These are phyloP conservation scores for Vesta saturnalis DNA, from an alignment of 2,888 invertebrate species.

Conservation along the genomic window DNA sequence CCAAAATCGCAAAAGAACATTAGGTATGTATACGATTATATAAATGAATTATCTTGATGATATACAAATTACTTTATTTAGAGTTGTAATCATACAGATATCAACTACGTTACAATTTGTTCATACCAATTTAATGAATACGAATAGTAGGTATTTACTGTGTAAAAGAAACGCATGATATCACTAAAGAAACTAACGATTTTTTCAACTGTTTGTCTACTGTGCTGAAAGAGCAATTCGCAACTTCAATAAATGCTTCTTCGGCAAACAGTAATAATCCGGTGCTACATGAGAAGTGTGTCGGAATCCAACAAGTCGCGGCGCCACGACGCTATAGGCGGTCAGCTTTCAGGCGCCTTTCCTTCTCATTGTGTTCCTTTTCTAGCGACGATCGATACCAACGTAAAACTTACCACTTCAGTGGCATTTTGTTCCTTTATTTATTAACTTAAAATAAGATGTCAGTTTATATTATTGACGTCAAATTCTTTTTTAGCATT, in stretches of 20 bases:
- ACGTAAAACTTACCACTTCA: slow-evolving; percentile 51
- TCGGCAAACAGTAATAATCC: slow-evolving; percentile 59
- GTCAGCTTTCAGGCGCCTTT: slow-evolving; percentile 67
- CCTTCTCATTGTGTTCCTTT: slow-evolving; percentile 53
- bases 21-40: no score
- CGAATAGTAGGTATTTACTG: no score
- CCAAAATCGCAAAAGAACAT: no score
- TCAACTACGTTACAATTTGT: no score
- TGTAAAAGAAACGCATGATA: background rate
- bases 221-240: slow-evolving; percentile 30
- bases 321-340: slow-evolving; percentile 60
- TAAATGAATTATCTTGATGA: no score
- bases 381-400: slow-evolving; percentile 49
- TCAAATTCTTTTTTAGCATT: background rate
- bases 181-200: background rate
- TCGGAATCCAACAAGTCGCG: slow-evolving; percentile 62
- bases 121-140: no score
- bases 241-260: slow-evolving; percentile 53
- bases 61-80: no score
- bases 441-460: slow-evolving; percentile 24
- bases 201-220: slow-evolving; percentile 15
- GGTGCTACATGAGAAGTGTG: slow-evolving; percentile 59
- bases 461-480: background rate
- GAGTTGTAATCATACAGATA: no score
- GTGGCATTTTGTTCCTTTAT: slow-evolving; percentile 44